Conservation (phyloP, 2,797 vertebrate genomes). For the Hydrocynus forskahlii region DNA sequence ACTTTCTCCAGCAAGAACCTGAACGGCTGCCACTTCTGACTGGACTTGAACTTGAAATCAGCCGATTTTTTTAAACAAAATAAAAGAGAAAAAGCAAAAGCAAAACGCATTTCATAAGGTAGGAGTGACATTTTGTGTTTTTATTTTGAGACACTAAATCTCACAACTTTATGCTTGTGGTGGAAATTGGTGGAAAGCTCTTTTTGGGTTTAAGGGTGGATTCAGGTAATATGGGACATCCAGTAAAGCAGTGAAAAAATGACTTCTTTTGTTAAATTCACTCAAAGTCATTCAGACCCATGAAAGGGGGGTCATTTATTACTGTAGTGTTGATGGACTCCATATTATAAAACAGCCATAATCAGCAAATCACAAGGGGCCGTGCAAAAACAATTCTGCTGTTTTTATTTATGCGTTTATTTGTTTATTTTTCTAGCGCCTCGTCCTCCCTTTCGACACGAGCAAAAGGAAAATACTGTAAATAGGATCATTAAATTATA, state of each 20-base stretch:
- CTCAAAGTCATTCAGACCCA: too few species aligned
- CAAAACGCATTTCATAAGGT: conserved; percentile 79
- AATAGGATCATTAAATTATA: neutral
- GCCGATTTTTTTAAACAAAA: conserved; percentile 53
- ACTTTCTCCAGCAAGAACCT: conserved; percentile 88
- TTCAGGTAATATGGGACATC: neutral
- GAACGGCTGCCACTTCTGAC: conserved; percentile 90
- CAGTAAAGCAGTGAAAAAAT: neutral
- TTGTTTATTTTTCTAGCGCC: too few species aligned
- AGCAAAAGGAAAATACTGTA: neutral
- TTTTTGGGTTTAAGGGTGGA: neutral
- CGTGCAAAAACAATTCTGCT: too few species aligned
- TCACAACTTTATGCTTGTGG: conserved; percentile 41
- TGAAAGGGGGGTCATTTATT: too few species aligned
- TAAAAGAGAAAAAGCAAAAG: neutral
- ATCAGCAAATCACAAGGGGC: too few species aligned
- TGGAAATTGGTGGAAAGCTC: too few species aligned
- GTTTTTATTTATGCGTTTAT: too few species aligned
- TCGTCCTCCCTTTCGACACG: too few species aligned
- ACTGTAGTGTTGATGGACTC: too few species aligned
- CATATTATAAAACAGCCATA: too few species aligned
- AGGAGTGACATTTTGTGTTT: conserved; percentile 77
- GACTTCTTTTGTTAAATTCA: too few species aligned
- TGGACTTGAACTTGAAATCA: conserved; percentile 50
- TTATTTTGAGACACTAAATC: conserved; percentile 61